Conservation (phyloP, 2,797 vertebrate genomes). For the Aldrovandia affinis region DNA sequence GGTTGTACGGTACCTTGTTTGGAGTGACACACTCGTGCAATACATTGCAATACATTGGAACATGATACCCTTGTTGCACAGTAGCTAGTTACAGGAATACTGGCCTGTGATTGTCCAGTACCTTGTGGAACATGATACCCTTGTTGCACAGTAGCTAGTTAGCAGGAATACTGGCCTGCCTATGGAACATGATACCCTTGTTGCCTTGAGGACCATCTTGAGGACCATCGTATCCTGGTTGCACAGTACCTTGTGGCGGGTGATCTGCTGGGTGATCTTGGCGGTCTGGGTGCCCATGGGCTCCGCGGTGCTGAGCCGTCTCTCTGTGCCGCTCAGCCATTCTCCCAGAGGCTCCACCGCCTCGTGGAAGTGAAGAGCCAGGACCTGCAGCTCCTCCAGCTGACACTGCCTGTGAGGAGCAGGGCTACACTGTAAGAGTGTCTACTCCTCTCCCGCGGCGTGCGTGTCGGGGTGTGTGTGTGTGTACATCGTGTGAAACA, state of each 20-base stretch:
- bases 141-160: not conserved
- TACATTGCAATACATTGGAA: no score
- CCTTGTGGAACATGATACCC: not conserved
- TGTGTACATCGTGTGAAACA: not conserved
- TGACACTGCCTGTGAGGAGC: slow-evolving; percentile 82
- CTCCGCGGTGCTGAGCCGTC: slow-evolving; percentile 91
- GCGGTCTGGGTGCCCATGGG: slow-evolving; percentile 94
- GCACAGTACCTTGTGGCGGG: slow-evolving; percentile 88
- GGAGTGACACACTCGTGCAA: slow-evolving; percentile 64
- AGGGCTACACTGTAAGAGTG: not conserved
- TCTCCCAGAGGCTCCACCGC: slow-evolving; percentile 91
- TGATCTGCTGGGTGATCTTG: slow-evolving; percentile 96
- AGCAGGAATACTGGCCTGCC: no score
- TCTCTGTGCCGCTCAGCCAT: slow-evolving; percentile 92
- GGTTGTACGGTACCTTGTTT: slow-evolving; percentile 84
- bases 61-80: no score
- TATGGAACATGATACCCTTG: not conserved
- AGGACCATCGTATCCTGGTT: not conserved
- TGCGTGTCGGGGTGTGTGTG: slow-evolving; percentile 13
- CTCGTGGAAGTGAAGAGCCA: slow-evolving; percentile 96
- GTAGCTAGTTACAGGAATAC: no score
- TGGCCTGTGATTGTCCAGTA: not conserved
- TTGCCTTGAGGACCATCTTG: no score
- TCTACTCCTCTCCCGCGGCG: not conserved
- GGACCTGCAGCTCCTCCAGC: slow-evolving; percentile 92